Base-by-base conservation (phyloP, 2,888 invertebrate genomes). In the Drosophila maculinotata region DNA sequence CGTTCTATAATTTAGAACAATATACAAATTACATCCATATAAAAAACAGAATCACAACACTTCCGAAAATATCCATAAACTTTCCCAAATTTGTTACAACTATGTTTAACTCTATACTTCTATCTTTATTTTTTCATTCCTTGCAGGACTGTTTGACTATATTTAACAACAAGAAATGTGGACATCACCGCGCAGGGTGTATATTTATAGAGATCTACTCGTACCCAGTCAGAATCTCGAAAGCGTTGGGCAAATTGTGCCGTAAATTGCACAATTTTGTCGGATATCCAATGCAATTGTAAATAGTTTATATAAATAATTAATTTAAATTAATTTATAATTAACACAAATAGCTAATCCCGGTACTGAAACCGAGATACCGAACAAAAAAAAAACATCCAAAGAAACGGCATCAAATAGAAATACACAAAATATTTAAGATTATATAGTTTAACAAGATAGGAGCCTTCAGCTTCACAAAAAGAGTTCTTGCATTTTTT, bases 121-220 rank as follows among this genome's bases (percentile, higher is more conserved):
- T n/a, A 23, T 15, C 2, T 17, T 0, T 44, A 1, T 17, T 6
- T 12, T 17, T 6, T 23, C 3, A 14, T 14, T 4, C 8, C 0
- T n/a, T 79, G 5, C 70, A 91, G 91, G 91, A 91, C 91, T 90
- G 90, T 90, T 88, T 79, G 86, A 79, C 82, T 85, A 79, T 82
- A 87, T 63, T 67, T 74, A 88, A 75, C 85, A 90, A 88, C 83
- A 89, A 87, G 72, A 79, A 82, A 88, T 87, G 91, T 91, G 91
- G 91, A 90, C 91, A 91, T 91, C 91, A 89, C 91, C 91, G 90
- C 91, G 91, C 91, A 91, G 91, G 91, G 91, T 91, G 91, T 91
- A 89, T 89, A 77, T 81, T 81, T 69, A 73, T 3, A 90, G 91
- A 90, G 90, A 90, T 90, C 89, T 90, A 64, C 76, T 72, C 75